These are phyloP conservation scores for Leucoraja ocellata DNA, from an alignment of 2,797 vertebrate genomes.

Conservation along the genomic window DNA sequence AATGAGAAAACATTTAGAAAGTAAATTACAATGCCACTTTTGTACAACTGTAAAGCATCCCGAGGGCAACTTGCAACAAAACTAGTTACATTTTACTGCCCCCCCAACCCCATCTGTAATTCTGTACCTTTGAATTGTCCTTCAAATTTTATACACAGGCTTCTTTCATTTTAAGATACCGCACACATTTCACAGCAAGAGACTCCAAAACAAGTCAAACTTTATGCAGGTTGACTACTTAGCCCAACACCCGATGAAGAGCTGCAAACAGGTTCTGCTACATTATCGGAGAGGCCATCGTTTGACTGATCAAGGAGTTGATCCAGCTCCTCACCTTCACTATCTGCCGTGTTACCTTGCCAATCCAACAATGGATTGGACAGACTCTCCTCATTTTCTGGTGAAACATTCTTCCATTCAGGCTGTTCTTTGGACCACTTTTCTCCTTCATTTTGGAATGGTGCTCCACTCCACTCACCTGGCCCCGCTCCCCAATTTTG, in stretches of 20 bases:
- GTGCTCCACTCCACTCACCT: slow-evolving; percentile 47
- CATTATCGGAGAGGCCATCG: slow-evolving; percentile 54
- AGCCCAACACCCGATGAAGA: slow-evolving; percentile 66
- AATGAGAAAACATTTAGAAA: slow-evolving; percentile 51
- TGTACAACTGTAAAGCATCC: slow-evolving; percentile 38
- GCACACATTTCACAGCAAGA: slow-evolving; percentile 52
- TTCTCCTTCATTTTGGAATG: slow-evolving; percentile 71
- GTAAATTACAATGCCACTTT: slow-evolving; percentile 50
- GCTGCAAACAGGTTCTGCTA: slow-evolving; percentile 64
- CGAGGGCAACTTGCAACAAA: slow-evolving; percentile 50
- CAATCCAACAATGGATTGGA: slow-evolving; percentile 61
- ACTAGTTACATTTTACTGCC: slow-evolving; percentile 52
- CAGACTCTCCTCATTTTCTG: slow-evolving; percentile 61
- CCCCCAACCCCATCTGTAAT: slow-evolving; percentile 51
- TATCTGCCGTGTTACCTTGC: slow-evolving; percentile 78
- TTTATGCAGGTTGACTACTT: slow-evolving; percentile 80
- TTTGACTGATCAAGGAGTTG: slow-evolving; percentile 43
- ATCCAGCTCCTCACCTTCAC: slow-evolving; percentile 65
- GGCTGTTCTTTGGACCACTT: slow-evolving; percentile 73
- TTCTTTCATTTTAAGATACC: slow-evolving; percentile 54
- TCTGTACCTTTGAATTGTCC: slow-evolving; percentile 52
- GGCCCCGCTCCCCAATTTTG: slow-evolving; percentile 48
- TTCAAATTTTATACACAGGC: slow-evolving; percentile 38
- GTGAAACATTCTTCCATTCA: slow-evolving; percentile 58
- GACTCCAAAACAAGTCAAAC: slow-evolving; percentile 46